These are phyloP conservation scores for Drosophila navojoa DNA, from an alignment of 1,140 invertebrate genomes.

Conservation along the genomic window DNA sequence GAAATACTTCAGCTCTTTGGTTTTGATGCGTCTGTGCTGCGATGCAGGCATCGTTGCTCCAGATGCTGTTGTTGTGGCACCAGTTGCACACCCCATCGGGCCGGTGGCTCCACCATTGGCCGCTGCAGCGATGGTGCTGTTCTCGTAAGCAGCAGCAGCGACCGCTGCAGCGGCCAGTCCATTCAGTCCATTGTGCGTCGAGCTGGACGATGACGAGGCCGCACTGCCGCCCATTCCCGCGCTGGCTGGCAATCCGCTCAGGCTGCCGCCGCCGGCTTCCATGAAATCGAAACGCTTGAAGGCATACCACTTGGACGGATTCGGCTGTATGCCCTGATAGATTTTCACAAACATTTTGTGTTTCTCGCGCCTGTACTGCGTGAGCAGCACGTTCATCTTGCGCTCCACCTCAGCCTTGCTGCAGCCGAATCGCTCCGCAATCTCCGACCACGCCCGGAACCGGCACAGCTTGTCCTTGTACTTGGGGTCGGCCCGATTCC, in stretches of 20 bases:
- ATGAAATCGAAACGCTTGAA: slow-evolving; percentile 82
- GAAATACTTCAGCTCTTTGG: slow-evolving; percentile 83
- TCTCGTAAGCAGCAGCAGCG: slow-evolving; percentile 69
- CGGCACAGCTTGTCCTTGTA: slow-evolving; percentile 84
- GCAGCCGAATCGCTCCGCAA: slow-evolving; percentile 84
- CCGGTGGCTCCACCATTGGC: slow-evolving; percentile 64
- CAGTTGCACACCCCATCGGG: slow-evolving; percentile 22
- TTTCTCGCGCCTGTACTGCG: slow-evolving; percentile 85
- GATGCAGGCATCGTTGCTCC: slow-evolving; percentile 58
- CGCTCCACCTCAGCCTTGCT: slow-evolving; percentile 85
- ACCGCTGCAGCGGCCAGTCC: slow-evolving; percentile 66
- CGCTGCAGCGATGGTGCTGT: slow-evolving; percentile 60
- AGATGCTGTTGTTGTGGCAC: slow-evolving; percentile 37
- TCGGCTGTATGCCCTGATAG: slow-evolving; percentile 81
- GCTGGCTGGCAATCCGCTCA: slow-evolving; percentile 42
- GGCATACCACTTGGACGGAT: slow-evolving; percentile 83
- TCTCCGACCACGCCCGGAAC: slow-evolving; percentile 84
- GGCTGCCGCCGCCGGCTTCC: slow-evolving; percentile 77
- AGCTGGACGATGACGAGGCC: slow-evolving; percentile 34
- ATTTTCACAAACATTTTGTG: slow-evolving; percentile 84
- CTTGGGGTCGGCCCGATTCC: slow-evolving; percentile 84
- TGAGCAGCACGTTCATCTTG: slow-evolving; percentile 85
- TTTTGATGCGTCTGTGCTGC: slow-evolving; percentile 77
- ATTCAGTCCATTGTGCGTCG: slow-evolving; percentile 68
- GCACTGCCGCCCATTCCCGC: slow-evolving; percentile 21